Evolutionary conservation across 2,888 invertebrate genomes (phyloP), one percentile per base, ranked within the genome.

Genomic region (Drosophila nigricruria): DNA sequence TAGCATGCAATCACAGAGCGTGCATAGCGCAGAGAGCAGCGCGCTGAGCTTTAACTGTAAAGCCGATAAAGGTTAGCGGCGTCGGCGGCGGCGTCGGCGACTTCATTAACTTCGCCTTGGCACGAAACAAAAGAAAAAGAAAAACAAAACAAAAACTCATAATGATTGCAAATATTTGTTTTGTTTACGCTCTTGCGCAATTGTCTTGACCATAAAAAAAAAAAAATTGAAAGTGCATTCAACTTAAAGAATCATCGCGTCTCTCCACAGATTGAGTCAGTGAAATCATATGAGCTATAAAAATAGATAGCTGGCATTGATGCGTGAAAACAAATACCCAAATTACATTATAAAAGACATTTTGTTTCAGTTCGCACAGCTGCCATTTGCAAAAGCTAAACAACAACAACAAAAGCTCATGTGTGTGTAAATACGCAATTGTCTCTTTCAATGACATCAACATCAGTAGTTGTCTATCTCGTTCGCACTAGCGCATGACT

Each of bases 261-360:
- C 8, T 50, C 53, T 50, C 52, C 43, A 6, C 40, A 40, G 58
- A 77, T 74, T 69, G 47, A 77, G 74, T 79, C 73, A 77, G 47
- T 58, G 59, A 58, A 79, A 63, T 74, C 75, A 73, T 64, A 30
- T 61, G 43, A 42, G 23, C 79, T 75, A 27, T 79, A 25, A 70
- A 84, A 84, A 83, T 84, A 83, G 72, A 64, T n/a, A 18, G 65
- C 38, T 76, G 83, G 78, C 84, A 84, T 80, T 84, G 83, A 83
- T 70, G 86, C 86, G 86, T 80, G 68, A 73, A 85, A 66, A 78
- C 52, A 70, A 65, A 82, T 75, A 61, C 69, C 70, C 58, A 69
- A 82, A 83, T 84, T 84, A 82, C 81, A 84, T 70, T 81, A 81
- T 77, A 85, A 81, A 59, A 82, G 60, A 74, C 79, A 81, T 76